phyloP scores from a whole-genome alignment of 2,113 vertebrate species.

The Gambusia affinis region DNA sequence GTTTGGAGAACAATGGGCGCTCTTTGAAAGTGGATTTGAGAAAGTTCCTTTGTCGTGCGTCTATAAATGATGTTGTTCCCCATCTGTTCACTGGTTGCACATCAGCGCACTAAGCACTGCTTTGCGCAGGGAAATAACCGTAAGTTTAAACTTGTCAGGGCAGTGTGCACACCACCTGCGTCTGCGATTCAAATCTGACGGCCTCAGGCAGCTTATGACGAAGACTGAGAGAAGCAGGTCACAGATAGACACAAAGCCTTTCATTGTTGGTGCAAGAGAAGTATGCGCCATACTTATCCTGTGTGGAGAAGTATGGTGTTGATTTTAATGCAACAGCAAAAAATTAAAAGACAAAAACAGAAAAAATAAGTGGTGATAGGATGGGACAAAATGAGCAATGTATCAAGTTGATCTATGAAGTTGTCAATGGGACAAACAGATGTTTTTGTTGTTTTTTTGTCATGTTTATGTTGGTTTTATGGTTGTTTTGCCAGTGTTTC shows the following conservation, averaged over 20 bases:
- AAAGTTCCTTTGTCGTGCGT: background rate
- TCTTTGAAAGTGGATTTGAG: slow-evolving; percentile 2
- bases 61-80: background rate
- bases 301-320: too few species aligned
- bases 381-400: too few species aligned
- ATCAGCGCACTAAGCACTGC: background rate
- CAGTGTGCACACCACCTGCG: slow-evolving; percentile 39
- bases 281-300: background rate
- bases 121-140: slow-evolving; percentile 7
- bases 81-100: background rate
- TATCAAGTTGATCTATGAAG: too few species aligned
- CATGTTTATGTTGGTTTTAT: background rate
- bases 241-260: slow-evolving; percentile 29
- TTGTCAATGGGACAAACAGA: too few species aligned
- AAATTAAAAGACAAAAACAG: background rate
- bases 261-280: slow-evolving; percentile 10
- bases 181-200: slow-evolving; percentile 50
- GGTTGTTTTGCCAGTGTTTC: background rate
- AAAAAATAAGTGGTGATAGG: background rate
- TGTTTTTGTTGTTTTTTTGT: background rate
- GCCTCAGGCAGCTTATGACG: slow-evolving; percentile 26
- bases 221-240: slow-evolving; percentile 26
- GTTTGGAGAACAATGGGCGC: slow-evolving; percentile 14
- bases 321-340: too few species aligned
- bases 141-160: slow-evolving; percentile 46